A percentile compares a stretch with the other conserved stretches of the same genome.
Evolutionary conservation across 2,888 invertebrate species (phyloP).

Genomic region (Chelonus formosanus): DNA sequence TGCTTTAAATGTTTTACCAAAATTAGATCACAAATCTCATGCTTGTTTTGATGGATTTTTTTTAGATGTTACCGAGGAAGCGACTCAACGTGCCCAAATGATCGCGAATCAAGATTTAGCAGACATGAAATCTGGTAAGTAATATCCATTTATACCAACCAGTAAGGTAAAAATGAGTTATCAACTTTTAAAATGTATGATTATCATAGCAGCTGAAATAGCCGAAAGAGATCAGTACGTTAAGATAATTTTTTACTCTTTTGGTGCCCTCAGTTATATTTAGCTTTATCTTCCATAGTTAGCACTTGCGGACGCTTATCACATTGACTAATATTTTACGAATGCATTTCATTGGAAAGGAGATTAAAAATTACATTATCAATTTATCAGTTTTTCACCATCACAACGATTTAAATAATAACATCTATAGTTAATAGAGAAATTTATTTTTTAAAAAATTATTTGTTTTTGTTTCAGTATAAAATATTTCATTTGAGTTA

Average conservation of each 20-base stretch:
- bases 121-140: constrained; percentile 57
- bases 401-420: too few relatives aligned
- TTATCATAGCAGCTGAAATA: constrained; percentile 44
- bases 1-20: constrained; percentile 60
- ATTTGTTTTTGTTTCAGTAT: too few relatives aligned
- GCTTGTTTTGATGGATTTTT: constrained; percentile 35
- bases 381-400: too few relatives aligned
- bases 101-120: constrained; percentile 53
- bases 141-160: constrained; percentile 1
- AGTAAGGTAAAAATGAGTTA: not conserved
- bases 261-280: constrained; percentile 66
- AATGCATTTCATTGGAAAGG: constrained; percentile 59
- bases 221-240: constrained; percentile 54
- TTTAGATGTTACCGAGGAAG: constrained; percentile 63
- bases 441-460: too few relatives aligned
- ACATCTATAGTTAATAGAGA: too few relatives aligned
- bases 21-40: constrained; percentile 34
- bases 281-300: constrained; percentile 66
- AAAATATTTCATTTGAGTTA: too few relatives aligned
- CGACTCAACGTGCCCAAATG: constrained; percentile 58
- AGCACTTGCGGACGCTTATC: constrained; percentile 65
- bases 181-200: constrained; percentile 24
- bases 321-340: constrained; percentile 61
- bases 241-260: constrained; percentile 54
- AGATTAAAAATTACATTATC: constrained; percentile 11